Evolutionary conservation across 2,113 vertebrate genomes (phyloP).

Genomic region (Mus musculus): GRCm39 chr9:80856001-80856500

Average conservation of each 20-base stretch:
- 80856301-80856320: background rate
- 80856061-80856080: background rate
- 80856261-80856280: background rate
- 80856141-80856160: background rate
- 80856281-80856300: background rate
- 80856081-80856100: background rate
- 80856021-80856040: background rate
- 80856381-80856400: background rate
- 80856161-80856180: background rate
- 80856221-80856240: constrained; percentile 7
- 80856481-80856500: background rate
- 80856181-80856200: background rate
- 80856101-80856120: background rate
- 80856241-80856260: background rate
- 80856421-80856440: background rate
- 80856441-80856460: background rate
- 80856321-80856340: background rate
- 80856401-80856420: background rate
- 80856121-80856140: background rate
- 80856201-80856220: background rate
- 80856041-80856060: background rate
- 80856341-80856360: background rate
- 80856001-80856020: background rate
- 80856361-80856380: background rate
- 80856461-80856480: background rate